These are phyloP conservation scores for Drosophila quinaria DNA, from an alignment of 2,888 invertebrate species.

Conservation along the genomic window DNA sequence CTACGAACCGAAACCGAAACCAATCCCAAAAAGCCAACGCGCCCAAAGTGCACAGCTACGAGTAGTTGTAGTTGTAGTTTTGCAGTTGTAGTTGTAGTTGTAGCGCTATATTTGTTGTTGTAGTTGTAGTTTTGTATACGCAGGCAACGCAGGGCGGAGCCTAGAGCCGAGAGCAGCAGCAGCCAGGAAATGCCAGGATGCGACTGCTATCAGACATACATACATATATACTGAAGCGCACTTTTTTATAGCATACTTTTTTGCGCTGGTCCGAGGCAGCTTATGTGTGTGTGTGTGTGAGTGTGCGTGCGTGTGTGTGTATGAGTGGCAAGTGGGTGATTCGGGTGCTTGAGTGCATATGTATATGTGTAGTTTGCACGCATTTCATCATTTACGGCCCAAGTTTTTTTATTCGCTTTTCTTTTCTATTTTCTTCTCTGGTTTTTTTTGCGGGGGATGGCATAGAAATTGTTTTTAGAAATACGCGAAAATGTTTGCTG, in stretches of 20 bases:
- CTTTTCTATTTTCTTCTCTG: constrained; percentile 2
- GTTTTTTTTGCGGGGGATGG: constrained; percentile 21
- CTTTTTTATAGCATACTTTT: constrained; percentile 63
- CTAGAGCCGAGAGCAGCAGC: constrained; percentile 41
- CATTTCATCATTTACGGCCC: constrained; percentile 76
- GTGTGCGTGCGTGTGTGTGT: constrained; percentile 22
- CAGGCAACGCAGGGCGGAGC: constrained; percentile 63
- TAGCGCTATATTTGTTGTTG: constrained; percentile 26
- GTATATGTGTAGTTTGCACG: constrained; percentile 78
- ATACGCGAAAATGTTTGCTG: constrained; percentile 80
- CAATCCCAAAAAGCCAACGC: constrained; percentile 73
- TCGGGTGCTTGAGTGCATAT: constrained; percentile 17
- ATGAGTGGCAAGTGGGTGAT: constrained; percentile 20
- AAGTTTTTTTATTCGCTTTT: constrained; percentile 34
- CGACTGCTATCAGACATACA: constrained; percentile 29
- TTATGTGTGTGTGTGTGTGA: constrained; percentile 18
- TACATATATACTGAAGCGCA: constrained; percentile 33
- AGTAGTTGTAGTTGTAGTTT: constrained; percentile 14
- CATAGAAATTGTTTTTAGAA: constrained; percentile 82
- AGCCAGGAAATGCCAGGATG: constrained; percentile 25
- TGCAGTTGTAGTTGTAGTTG: constrained; percentile 28
- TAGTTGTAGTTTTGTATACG: constrained; percentile 57
- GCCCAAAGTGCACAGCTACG: constrained; percentile 45
- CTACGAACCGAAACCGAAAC: constrained; percentile 70
- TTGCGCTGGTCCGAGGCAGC: constrained; percentile 28